Conservation (phyloP, 2,888 invertebrate genomes). For the Globia sparganii region DNA sequence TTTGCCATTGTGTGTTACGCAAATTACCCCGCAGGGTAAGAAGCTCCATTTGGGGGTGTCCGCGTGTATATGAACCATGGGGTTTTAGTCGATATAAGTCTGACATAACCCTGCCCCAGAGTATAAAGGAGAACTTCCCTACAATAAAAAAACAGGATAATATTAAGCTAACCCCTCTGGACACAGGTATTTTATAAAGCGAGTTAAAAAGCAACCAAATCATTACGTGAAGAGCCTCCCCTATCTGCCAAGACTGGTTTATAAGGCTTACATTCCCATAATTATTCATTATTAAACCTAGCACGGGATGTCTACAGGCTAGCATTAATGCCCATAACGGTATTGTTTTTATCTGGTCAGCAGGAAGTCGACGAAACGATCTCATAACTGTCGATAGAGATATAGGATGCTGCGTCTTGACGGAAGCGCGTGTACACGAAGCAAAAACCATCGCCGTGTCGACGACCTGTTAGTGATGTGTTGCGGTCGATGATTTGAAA, state of each 20-base stretch:
- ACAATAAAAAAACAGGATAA: not conserved
- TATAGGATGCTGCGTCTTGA: constrained; percentile 78
- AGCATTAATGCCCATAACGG: constrained; percentile 40
- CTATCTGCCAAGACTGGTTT: not conserved
- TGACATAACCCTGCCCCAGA: not conserved
- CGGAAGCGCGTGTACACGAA: constrained; percentile 74
- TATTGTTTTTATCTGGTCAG: constrained; percentile 53
- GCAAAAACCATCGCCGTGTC: constrained; percentile 77
- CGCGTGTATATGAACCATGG: not conserved
- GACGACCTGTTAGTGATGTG: constrained; percentile 63
- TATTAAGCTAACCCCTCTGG: no score
- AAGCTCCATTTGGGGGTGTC: not conserved
- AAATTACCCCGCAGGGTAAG: not conserved
- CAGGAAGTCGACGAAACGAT: constrained; percentile 56
- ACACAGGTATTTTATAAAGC: not conserved
- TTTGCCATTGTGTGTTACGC: not conserved
- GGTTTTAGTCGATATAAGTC: not conserved
- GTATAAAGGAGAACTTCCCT: not conserved
- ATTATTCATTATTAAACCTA: constrained; percentile 30
- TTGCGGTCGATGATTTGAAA: not conserved
- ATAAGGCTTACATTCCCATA: constrained; percentile 11
- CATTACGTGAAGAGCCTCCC: not conserved
- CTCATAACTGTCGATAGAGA: constrained; percentile 63
- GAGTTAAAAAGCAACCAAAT: not conserved
- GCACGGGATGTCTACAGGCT: constrained; percentile 19